Conservation (phyloP, 53 echinoderm and acorn worm species). For the Antedon mediterranea region DNA sequence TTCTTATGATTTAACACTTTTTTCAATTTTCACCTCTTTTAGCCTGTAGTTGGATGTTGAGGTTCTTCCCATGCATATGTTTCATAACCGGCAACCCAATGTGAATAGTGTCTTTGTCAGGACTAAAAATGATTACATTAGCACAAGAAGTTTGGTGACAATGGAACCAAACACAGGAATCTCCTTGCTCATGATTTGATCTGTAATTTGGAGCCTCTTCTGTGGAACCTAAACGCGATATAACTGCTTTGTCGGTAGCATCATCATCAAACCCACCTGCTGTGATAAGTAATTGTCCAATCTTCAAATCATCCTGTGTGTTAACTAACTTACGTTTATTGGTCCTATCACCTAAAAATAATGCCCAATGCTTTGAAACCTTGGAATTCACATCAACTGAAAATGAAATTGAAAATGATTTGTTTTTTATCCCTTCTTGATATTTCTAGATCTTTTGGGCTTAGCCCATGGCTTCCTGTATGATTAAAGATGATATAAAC, state of each 20-base stretch:
- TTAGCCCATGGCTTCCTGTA: conserved; percentile 15
- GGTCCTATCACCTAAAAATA: too few relatives aligned
- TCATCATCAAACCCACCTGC: conserved; percentile 25
- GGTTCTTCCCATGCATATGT: conserved; percentile 2
- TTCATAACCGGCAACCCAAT: neutral
- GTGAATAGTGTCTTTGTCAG: conserved; percentile 7
- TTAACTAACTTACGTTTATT: too few relatives aligned
- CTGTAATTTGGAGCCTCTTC: neutral
- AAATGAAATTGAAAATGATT: too few relatives aligned
- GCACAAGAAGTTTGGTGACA: neutral
- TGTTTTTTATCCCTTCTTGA: conserved; percentile 13
- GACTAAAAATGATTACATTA: neutral
- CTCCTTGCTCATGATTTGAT: conserved; percentile 34
- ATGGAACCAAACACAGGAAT: conserved; percentile 32
- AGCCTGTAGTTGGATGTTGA: neutral
- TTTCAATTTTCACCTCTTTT: neutral
- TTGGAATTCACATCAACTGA: too few relatives aligned
- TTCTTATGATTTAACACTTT: too few relatives aligned
- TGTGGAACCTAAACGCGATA: neutral
- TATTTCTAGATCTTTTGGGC: conserved; percentile 27
- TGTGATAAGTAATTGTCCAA: neutral
- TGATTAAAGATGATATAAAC: conserved; percentile 32
- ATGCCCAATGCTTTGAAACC: too few relatives aligned
- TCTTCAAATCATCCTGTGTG: neutral
- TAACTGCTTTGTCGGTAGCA: conserved; percentile 12